Conservation (phyloP, 2,888 invertebrate species). For the Cerastis rubricosa region DNA sequence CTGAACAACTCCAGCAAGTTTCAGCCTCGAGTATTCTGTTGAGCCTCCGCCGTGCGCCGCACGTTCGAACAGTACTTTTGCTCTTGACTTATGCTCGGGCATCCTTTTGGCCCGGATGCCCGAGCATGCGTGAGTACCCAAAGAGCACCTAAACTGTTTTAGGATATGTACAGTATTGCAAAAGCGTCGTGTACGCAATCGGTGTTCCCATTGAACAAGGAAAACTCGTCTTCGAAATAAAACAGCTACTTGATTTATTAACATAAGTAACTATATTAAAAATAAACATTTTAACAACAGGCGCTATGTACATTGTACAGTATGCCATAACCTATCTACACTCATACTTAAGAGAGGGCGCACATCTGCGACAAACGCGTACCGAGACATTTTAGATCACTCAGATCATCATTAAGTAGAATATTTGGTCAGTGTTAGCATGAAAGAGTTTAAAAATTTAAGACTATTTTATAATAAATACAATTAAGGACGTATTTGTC, state of each 20-base stretch:
- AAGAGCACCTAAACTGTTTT: no score
- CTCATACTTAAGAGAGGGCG: constrained; percentile 72
- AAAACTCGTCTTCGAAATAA: constrained; percentile 73
- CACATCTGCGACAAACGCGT: constrained; percentile 51
- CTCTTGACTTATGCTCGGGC: no score
- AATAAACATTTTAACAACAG: constrained; percentile 90
- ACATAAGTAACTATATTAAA: constrained; percentile 89
- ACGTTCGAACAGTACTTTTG: no score
- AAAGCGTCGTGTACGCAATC: neutral
- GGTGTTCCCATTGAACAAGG: neutral
- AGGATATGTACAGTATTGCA: neutral
- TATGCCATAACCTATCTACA: constrained; percentile 85
- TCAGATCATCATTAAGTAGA: constrained; percentile 38
- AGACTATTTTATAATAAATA: constrained; percentile 51
- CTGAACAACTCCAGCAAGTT: no score
- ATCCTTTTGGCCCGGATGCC: no score
- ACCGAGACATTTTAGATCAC: constrained; percentile 48
- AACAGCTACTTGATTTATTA: constrained; percentile 85
- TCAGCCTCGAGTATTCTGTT: no score
- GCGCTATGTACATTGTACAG: constrained; percentile 85
- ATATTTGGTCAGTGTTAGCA: constrained; percentile 61
- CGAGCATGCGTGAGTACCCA: no score
- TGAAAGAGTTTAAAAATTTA: constrained; percentile 44
- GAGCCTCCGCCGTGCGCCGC: no score
- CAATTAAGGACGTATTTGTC: constrained; percentile 45